These are phyloP conservation scores for Potamarius usumacintae DNA, from an alignment of 2,113 vertebrate species.

Conservation along the genomic window DNA sequence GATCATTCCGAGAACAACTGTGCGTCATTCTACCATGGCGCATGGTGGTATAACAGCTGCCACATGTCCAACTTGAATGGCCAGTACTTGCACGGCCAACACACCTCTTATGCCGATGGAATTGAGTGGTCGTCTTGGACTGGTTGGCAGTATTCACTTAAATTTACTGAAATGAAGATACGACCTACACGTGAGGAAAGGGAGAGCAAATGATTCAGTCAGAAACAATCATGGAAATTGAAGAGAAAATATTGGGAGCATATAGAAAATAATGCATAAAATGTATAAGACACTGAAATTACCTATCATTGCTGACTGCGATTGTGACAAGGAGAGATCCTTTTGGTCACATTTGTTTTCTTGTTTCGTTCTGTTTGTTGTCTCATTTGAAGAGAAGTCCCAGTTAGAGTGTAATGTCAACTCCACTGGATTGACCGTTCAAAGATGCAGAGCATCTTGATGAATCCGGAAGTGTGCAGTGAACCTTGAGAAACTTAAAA, in stretches of 20 bases:
- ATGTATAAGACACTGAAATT: neutral
- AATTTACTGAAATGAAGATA: conserved; percentile 97
- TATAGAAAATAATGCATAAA: neutral
- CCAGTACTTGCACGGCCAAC: conserved; percentile 91
- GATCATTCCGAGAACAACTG: conserved; percentile 99
- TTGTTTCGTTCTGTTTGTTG: conserved; percentile 3
- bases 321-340: conserved; percentile 12
- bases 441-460: neutral
- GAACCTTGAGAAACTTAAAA: neutral
- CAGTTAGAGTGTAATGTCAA: neutral
- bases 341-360: conserved; percentile 24
- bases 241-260: conserved; percentile 10
- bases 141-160: conserved; percentile 98
- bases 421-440: neutral
- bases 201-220: conserved; percentile 75
- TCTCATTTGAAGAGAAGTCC: conserved; percentile 22
- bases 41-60: conserved; percentile 99
- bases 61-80: conserved; percentile 98
- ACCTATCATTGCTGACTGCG: neutral
- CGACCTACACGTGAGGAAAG: conserved; percentile 81
- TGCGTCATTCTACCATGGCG: conserved; percentile 92
- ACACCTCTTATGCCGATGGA: conserved; percentile 93
- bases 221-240: neutral
- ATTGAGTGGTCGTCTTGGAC: conserved; percentile 99
- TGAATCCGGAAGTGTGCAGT: neutral